These are phyloP conservation scores for Acridotheres tristis DNA, from an alignment of 2,797 vertebrate species.

Conservation along the genomic window DNA sequence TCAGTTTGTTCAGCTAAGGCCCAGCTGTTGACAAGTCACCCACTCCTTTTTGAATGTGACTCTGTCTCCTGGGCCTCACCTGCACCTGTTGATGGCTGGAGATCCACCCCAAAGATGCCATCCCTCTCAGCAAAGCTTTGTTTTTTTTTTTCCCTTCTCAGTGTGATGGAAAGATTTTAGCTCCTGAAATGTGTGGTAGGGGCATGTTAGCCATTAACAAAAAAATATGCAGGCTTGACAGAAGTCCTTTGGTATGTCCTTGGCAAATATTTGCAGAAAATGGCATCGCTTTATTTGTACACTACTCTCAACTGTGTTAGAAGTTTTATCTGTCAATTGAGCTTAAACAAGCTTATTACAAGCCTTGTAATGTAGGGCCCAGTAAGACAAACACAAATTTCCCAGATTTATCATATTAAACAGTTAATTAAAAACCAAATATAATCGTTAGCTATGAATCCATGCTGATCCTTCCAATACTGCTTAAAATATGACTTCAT, in stretches of 20 bases:
- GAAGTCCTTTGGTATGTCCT: background rate
- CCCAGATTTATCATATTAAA: background rate
- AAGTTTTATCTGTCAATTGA: background rate
- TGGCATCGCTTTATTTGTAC: background rate
- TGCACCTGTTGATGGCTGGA: background rate
- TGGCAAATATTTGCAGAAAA: constrained; percentile 31
- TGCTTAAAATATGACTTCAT: background rate
- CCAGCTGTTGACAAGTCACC: background rate
- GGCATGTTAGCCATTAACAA: background rate
- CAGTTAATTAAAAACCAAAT: background rate
- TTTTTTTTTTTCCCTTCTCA: background rate
- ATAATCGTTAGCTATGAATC: background rate
- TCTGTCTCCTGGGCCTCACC: background rate
- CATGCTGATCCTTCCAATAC: background rate
- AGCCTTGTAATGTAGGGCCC: background rate
- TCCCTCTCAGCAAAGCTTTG: background rate
- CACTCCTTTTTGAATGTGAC: background rate
- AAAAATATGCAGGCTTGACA: background rate
- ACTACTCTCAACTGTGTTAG: background rate
- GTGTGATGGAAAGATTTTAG: background rate
- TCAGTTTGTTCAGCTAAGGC: background rate
- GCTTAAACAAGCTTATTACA: background rate
- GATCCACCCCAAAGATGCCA: background rate
- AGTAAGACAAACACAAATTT: background rate
- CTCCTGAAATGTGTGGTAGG: background rate